A percentile compares a stretch with the other conserved stretches of the same genome.
phyloP scores from a whole-genome alignment of 1,140 invertebrate species.

The Heliconius congener region DNA sequence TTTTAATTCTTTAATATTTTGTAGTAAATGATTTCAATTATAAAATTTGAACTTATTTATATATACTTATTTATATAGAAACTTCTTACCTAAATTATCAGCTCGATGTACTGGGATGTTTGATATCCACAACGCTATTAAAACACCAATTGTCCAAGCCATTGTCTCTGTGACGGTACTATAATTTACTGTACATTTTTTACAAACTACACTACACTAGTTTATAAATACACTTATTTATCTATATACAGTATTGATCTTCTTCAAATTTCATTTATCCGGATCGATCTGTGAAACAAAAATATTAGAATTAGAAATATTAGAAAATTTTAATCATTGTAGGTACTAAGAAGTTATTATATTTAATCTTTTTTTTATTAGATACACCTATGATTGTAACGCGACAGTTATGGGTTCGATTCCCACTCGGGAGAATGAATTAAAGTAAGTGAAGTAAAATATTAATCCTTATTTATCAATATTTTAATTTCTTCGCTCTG shows the following conservation, averaged over 20 bases:
- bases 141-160: slow-evolving; percentile 54
- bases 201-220: slow-evolving; percentile 21
- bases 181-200: slow-evolving; percentile 19
- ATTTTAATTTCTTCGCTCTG: no score
- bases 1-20: no score
- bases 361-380: no score
- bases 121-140: slow-evolving; percentile 61
- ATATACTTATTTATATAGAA: no score
- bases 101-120: slow-evolving; percentile 67
- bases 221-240: not conserved
- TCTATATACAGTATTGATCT: not conserved
- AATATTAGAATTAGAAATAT: no score
- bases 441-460: no score
- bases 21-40: not conserved
- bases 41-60: not conserved
- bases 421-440: no score
- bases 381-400: no score
- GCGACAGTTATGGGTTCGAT: no score
- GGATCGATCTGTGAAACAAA: not conserved
- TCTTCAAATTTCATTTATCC: not conserved
- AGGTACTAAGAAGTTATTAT: no score
- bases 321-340: no score
- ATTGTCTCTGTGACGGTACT: slow-evolving; percentile 40
- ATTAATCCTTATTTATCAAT: no score
- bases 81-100: slow-evolving; percentile 62